phyloP scores from a whole-genome alignment of 2,888 invertebrate species.

The Dendrolimus pini region DNA sequence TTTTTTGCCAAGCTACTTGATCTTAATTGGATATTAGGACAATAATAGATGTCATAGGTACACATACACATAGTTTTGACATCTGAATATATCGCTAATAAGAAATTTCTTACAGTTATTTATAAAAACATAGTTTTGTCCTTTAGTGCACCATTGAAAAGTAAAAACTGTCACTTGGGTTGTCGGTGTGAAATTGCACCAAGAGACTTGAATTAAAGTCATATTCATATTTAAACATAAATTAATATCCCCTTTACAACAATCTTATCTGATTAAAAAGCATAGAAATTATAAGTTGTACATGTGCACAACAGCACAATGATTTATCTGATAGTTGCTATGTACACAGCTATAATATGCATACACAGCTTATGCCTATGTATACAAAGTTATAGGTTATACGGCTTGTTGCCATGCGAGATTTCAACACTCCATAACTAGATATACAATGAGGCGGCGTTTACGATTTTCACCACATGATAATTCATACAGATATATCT shows the following conservation, averaged over 20 bases:
- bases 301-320: constrained; percentile 34
- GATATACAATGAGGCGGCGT: constrained; percentile 22
- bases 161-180: too few species aligned
- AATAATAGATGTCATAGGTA: too few species aligned
- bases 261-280: constrained; percentile 23
- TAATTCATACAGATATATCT: constrained; percentile 16
- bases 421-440: constrained; percentile 31
- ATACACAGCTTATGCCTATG: constrained; percentile 25
- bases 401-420: constrained; percentile 66
- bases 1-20: too few species aligned
- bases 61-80: too few species aligned
- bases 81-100: too few species aligned
- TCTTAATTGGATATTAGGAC: too few species aligned
- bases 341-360: constrained; percentile 34
- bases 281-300: constrained; percentile 27
- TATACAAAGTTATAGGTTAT: constrained; percentile 58
- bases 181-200: background rate
- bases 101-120: too few species aligned
- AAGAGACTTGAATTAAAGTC: background rate
- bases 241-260: constrained; percentile 3
- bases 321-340: constrained; percentile 48
- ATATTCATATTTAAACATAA: constrained; percentile 9
- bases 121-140: too few species aligned
- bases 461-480: constrained; percentile 16
- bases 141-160: too few species aligned